Conservation (phyloP, 1,140 invertebrate species). For the Aphelenchoides fujianensis region DNA sequence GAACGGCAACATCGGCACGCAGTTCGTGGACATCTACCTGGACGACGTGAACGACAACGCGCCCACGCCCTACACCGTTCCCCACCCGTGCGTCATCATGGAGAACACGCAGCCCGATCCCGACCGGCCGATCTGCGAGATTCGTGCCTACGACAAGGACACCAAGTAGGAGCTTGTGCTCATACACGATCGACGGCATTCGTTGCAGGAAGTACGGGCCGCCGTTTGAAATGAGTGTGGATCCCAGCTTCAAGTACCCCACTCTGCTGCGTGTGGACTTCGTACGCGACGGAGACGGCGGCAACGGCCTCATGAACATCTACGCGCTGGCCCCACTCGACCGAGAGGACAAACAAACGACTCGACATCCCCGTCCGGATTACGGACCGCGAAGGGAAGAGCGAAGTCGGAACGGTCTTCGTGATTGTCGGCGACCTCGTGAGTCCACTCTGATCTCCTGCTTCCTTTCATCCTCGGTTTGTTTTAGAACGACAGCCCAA, state of each 20-base stretch:
- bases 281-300: conserved; percentile 42
- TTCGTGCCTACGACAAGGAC: conserved; percentile 52
- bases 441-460: conserved; percentile 7
- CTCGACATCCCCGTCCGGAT: conserved; percentile 55
- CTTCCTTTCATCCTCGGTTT: conserved; percentile 15
- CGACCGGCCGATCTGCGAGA: conserved; percentile 53
- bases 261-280: conserved; percentile 51
- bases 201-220: conserved; percentile 53
- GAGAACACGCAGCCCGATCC: conserved; percentile 55
- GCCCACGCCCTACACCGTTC: conserved; percentile 53
- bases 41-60: conserved; percentile 62
- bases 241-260: conserved; percentile 40
- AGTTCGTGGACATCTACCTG: conserved; percentile 59
- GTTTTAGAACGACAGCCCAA: conserved; percentile 61
- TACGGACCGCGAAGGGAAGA: conserved; percentile 45
- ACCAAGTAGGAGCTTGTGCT: conserved; percentile 35
- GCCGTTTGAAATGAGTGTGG: conserved; percentile 56
- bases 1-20: conserved; percentile 58
- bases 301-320: conserved; percentile 56
- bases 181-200: conserved; percentile 10
- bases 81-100: conserved; percentile 59
- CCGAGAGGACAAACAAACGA: conserved; percentile 54
- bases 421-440: conserved; percentile 60
- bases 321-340: conserved; percentile 52
- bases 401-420: conserved; percentile 43